Percentiles rank a stretch among this genome's conserved stretches.
Conservation (phyloP, 2,797 vertebrate genomes). For the Phoeniculus purpureus region DNA sequence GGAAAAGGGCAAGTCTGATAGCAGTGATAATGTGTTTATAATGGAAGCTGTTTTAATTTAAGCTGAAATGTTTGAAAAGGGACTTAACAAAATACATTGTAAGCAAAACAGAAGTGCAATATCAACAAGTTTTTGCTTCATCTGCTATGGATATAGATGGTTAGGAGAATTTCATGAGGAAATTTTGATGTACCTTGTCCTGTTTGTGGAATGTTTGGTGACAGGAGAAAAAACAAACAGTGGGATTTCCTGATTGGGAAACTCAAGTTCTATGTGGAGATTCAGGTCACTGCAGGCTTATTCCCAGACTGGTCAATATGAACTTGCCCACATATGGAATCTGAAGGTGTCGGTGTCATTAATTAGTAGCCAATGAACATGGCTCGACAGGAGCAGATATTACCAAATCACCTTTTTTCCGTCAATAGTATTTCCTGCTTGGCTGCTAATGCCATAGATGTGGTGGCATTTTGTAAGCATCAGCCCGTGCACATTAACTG, state of each 20-base stretch:
- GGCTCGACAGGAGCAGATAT: not conserved
- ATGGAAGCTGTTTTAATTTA: not conserved
- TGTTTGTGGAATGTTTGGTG: not conserved
- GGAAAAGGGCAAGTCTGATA: not conserved
- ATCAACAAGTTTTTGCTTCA: constrained; percentile 6
- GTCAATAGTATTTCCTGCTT: not conserved
- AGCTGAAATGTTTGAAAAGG: constrained; percentile 7
- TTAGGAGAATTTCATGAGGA: not conserved
- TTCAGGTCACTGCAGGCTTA: not conserved
- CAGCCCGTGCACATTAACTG: not conserved
- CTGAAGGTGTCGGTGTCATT: not conserved
- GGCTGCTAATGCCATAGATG: not conserved
- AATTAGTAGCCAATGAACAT: not conserved
- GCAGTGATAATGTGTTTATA: not conserved
- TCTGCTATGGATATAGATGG: not conserved
- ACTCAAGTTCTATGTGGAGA: not conserved
- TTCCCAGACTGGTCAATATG: not conserved
- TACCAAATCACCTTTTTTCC: not conserved
- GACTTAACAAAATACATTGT: constrained; percentile 12
- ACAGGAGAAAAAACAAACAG: not conserved
- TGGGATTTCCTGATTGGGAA: not conserved
- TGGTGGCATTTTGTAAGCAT: not conserved
- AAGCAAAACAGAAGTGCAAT: constrained; percentile 21
- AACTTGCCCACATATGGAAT: not conserved
- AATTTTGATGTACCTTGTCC: not conserved